Evolutionary conservation across 2,797 vertebrate species (phyloP).

Genomic region (Chromobotia macracanthus): DNA sequence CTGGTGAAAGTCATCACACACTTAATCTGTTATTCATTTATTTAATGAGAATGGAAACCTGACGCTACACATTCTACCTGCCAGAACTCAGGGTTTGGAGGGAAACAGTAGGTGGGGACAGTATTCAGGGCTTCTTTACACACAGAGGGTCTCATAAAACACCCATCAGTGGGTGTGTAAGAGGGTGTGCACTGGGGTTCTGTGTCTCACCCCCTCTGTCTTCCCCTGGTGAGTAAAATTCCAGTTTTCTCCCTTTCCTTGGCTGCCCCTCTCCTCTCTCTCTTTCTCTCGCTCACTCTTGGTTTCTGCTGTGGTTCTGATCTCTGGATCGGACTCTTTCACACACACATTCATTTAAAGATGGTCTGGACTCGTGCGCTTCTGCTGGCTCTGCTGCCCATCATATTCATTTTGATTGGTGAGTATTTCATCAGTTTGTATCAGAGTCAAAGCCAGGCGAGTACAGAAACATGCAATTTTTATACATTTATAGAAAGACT

Average conservation of each 20-base stretch:
- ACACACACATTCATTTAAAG: constrained; percentile 49
- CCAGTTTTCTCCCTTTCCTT: constrained; percentile 57
- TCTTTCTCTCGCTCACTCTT: constrained; percentile 31
- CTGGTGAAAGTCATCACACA: constrained; percentile 4
- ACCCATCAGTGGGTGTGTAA: constrained; percentile 5
- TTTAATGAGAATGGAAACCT: constrained; percentile 15
- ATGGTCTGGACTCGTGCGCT: constrained; percentile 80
- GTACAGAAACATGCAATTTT: no score
- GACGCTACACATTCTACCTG: constrained; percentile 15
- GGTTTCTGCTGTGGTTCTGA: constrained; percentile 32
- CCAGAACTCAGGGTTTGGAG: constrained; percentile 7
- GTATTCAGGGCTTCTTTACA: neutral
- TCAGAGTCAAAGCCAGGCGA: neutral
- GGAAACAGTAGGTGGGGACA: neutral
- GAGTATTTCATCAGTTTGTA: constrained; percentile 67
- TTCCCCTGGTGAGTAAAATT: constrained; percentile 62
- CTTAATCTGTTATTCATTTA: constrained; percentile 17
- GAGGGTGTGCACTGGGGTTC: neutral
- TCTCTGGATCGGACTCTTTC: constrained; percentile 37
- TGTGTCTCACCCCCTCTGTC: constrained; percentile 15
- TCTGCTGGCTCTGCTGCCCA: constrained; percentile 67
- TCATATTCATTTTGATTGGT: constrained; percentile 78
- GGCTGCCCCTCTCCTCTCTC: constrained; percentile 31
- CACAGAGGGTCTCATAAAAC: constrained; percentile 2
- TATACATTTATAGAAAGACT: no score